Percentiles rank a stretch among this genome's conserved stretches.
phyloP scores from a whole-genome alignment of 2,888 invertebrate species.

The Allygus modestus region DNA sequence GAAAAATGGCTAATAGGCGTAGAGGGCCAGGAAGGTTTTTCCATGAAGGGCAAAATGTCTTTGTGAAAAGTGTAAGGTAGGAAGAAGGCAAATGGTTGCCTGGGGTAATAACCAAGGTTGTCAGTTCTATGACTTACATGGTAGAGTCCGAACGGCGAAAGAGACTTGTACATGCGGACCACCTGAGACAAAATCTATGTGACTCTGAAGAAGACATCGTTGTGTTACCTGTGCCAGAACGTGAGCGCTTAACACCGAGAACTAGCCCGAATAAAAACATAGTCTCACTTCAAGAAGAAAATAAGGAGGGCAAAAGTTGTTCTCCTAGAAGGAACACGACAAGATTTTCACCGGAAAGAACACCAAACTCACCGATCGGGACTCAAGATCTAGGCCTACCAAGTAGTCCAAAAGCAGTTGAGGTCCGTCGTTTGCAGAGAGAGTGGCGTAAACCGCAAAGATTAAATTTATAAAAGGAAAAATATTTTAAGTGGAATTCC shows the following conservation, averaged over 20 bases:
- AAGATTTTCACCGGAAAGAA: neutral
- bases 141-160: neutral
- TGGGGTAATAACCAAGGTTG: neutral
- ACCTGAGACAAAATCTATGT: neutral
- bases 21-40: neutral
- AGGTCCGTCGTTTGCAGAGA: conserved; percentile 21
- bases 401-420: neutral
- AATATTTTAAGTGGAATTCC: neutral
- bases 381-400: neutral
- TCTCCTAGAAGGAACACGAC: neutral
- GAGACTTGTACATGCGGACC: conserved; percentile 15
- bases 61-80: conserved; percentile 21
- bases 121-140: conserved; percentile 7
- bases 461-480: conserved; percentile 18
- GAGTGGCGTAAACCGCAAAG: conserved; percentile 16
- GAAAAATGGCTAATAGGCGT: neutral
- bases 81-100: conserved; percentile 23
- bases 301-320: neutral
- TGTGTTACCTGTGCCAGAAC: neutral
- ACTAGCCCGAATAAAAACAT: neutral
- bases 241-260: neutral
- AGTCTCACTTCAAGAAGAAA: neutral
- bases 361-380: neutral
- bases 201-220: neutral
- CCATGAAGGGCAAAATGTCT: neutral